These are phyloP conservation scores for Hydra vulgaris DNA, from an alignment of 30 jellyfish, hydroid and myxozoan species.

Conservation along the genomic window DNA sequence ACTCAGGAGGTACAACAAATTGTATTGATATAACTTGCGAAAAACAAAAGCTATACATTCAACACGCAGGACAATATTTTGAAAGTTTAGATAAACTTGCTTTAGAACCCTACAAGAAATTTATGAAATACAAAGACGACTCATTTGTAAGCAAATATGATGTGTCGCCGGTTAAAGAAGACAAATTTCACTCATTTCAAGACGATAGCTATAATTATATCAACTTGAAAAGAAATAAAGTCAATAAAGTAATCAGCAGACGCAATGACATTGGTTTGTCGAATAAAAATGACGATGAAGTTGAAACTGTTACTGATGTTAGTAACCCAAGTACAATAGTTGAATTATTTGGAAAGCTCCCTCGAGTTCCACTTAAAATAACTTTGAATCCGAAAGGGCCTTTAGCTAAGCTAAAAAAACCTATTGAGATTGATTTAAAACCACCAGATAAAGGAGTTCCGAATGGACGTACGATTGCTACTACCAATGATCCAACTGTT, in stretches of 20 bases:
- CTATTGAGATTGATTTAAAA: conserved; percentile 80
- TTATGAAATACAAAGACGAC: conserved; percentile 27
- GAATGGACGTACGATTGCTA: conserved; percentile 53
- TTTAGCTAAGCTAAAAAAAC: conserved; percentile 72
- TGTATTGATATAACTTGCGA: conserved; percentile 79
- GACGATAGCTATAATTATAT: not conserved
- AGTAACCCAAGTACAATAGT: conserved; percentile 73
- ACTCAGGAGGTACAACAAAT: conserved; percentile 12
- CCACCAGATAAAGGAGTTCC: conserved; percentile 73
- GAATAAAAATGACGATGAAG: not conserved
- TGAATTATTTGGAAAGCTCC: conserved; percentile 86
- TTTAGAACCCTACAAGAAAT: conserved; percentile 79
- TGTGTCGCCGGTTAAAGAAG: not conserved
- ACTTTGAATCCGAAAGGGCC: conserved; percentile 97
- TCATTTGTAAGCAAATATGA: not conserved
- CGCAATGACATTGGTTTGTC: not conserved
- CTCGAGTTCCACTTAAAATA: conserved; percentile 91
- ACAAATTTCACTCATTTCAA: not conserved
- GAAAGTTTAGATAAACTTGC: conserved; percentile 83
- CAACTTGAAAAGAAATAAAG: not conserved
- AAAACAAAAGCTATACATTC: conserved; percentile 54
- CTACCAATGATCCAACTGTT: conserved; percentile 76
- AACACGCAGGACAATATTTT: conserved; percentile 77
- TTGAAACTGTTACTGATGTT: conserved; percentile 18
- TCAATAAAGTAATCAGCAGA: not conserved